phyloP scores from a whole-genome alignment of 2,888 invertebrate genomes.

The Chorisops tibialis region DNA sequence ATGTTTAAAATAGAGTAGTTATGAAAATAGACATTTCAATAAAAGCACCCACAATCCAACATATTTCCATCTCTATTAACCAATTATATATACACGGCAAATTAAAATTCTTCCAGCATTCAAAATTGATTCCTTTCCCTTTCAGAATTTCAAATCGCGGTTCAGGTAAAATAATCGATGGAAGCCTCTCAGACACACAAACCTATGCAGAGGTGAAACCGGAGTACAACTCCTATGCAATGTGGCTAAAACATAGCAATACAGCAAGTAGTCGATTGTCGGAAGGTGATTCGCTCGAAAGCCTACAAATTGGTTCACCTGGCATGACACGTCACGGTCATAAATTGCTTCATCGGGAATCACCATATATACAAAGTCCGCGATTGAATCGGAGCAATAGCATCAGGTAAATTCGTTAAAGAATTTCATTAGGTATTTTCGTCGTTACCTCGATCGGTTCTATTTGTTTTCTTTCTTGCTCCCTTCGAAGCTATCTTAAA shows the following conservation, averaged over 20 bases:
- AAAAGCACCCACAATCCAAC: too few species aligned
- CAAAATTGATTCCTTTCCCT: constrained; percentile 5
- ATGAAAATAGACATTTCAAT: too few species aligned
- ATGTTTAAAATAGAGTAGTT: too few species aligned
- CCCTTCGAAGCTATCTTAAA: constrained; percentile 14
- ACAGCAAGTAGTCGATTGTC: constrained; percentile 75
- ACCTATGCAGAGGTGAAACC: constrained; percentile 70
- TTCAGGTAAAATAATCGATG: constrained; percentile 64
- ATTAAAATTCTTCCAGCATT: too few species aligned
- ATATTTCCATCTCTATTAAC: too few species aligned
- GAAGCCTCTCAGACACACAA: constrained; percentile 82
- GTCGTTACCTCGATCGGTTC: constrained; percentile 4
- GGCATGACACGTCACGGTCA: constrained; percentile 56
- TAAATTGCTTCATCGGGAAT: constrained; percentile 50
- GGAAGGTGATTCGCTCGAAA: constrained; percentile 87
- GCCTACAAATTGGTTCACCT: constrained; percentile 68
- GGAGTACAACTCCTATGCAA: constrained; percentile 78
- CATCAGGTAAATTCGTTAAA: constrained; percentile 67
- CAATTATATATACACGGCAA: too few species aligned
- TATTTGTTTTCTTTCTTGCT: constrained; percentile 4
- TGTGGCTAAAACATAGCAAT: constrained; percentile 85
- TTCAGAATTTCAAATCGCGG: constrained; percentile 54
- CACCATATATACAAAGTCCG: constrained; percentile 56
- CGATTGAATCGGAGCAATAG: constrained; percentile 87
- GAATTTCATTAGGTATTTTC: neutral